Evolutionary conservation across 2,797 vertebrate species (phyloP), one percentile per base, ranked within the genome.

Genomic region (Halcyon chelicuti): DNA sequence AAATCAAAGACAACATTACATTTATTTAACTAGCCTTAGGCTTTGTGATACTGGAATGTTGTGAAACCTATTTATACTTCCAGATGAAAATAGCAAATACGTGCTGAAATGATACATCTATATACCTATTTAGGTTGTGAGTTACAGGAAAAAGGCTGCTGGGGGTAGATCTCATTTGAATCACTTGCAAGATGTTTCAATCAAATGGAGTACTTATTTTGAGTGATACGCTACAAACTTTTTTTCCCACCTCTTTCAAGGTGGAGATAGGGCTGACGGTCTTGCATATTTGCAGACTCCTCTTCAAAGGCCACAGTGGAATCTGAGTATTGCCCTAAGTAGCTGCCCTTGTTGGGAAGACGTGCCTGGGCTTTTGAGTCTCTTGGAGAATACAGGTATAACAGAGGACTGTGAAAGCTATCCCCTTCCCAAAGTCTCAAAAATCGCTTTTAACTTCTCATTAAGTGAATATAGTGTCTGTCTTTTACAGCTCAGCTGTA

Each of bases 41-140:
- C 15, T 65, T 78, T 40, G 5, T 81, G 29, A n/a, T 71, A 54
- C 18, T 35, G 52, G 18, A 77, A 62, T 33, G 10, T 65, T 60
- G 20, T 11, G 3, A 78, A 81, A 42, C 5, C 1, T 51, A 1
- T 11, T 68, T 84, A 40, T 91, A 26, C 19, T 86, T 74, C 60
- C 28, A 62, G 20, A 13, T 68, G 22, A 19, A 70, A 79, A 5
- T 33, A n/a, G 35, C 17, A 49, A 70, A n/a, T 79, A 19, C 0
- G 1, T 19, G 18, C 74, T 37, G 55, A 79, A 71, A 28, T 13
- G 28, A 39, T 76, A 29, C 18, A 33, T 66, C 31, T 46, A 0
- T 46, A 8, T 55, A 31, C 5, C 7, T 47, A 0, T 51, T 61
- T 58, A 58, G 33, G 68, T 12, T 0, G 0, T 10, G 20, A 68